Base-by-base conservation (phyloP, 2,797 vertebrate genomes). In the Meda fulgida region DNA sequence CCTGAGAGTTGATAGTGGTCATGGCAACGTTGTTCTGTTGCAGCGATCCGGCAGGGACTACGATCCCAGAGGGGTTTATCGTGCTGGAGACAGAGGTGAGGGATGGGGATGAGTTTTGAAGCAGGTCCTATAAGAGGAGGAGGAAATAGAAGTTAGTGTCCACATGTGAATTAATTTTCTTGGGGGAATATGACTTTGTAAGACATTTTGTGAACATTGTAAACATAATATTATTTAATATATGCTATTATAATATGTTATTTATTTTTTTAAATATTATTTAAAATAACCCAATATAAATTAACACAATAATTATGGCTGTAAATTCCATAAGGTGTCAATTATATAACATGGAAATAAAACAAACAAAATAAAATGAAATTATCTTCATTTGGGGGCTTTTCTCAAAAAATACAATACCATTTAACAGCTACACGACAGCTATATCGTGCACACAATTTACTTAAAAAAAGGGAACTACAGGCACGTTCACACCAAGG, bases 61-160 rank as follows among this genome's bases (percentile, higher is more conserved):
- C 96, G 72, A 98, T 97, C 90, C 97, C 97, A 14, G 97, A 95
- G n/a, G 97, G 93, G 40, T 97, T 97, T 94, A 94, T 95, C 60
- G 95, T 93, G 92, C 94, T 96, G 93, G 98, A 96, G 86, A 98
- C 90, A 18, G 96, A 96, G 11, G 97, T 97, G 95, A 99, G 93
- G 58, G 97, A 96, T n/a, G 96, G 96, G 21, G 98, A 97, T 34
- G 98, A 98, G 94, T 94, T 98, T 95, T 97, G 97, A 94, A 99
- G 96, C 94, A 99, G 95, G 92, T 99, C 98, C 98, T 99, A 89
- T 21, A 60, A 16, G 77, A 63, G 26, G 8, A 79, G 36, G 10
- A 40, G 23, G 26, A 38, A 63, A 23, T 16, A 51, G 21, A 23
- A 5, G 43, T 55, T 53, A 38, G 14, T 75, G 58, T 65, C 38